These are phyloP conservation scores for Motacilla tschutschensis DNA, from an alignment of 2,113 vertebrate species.

Conservation along the genomic window DNA sequence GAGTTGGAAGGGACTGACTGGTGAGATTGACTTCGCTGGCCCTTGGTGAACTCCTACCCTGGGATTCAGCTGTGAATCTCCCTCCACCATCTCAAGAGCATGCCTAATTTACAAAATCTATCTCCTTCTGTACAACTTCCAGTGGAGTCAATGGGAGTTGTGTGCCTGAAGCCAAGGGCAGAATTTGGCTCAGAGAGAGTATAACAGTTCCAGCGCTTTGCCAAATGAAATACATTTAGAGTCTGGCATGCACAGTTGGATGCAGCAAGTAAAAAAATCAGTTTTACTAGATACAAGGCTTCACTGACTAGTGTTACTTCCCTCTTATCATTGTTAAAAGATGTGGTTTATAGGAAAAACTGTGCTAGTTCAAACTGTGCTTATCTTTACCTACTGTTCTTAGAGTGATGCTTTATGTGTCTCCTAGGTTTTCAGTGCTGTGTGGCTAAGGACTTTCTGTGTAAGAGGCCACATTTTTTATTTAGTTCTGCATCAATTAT, in stretches of 20 bases:
- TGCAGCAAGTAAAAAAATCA: constrained; percentile 56
- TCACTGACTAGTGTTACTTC: constrained; percentile 17
- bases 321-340: constrained; percentile 30
- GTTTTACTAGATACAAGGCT: constrained; percentile 14
- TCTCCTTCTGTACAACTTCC: constrained; percentile 32
- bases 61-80: background rate
- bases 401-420: background rate
- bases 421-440: background rate
- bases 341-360: constrained; percentile 1
- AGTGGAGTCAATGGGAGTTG: constrained; percentile 52
- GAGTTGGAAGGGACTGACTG: background rate
- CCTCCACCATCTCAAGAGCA: background rate
- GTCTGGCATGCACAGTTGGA: constrained; percentile 59
- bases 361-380: background rate
- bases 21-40: background rate
- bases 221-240: constrained; percentile 65
- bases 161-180: constrained; percentile 49
- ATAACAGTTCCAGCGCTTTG: constrained; percentile 38
- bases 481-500: background rate
- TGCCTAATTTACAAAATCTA: constrained; percentile 52
- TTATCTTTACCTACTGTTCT: background rate
- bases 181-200: constrained; percentile 46
- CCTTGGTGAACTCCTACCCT: constrained; percentile 12
- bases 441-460: background rate
- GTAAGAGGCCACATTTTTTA: background rate